A percentile compares a stretch with the other conserved stretches of the same genome.
Evolutionary conservation across 2,797 vertebrate species (phyloP).

Genomic region (Synaphobranchus kaupii): DNA sequence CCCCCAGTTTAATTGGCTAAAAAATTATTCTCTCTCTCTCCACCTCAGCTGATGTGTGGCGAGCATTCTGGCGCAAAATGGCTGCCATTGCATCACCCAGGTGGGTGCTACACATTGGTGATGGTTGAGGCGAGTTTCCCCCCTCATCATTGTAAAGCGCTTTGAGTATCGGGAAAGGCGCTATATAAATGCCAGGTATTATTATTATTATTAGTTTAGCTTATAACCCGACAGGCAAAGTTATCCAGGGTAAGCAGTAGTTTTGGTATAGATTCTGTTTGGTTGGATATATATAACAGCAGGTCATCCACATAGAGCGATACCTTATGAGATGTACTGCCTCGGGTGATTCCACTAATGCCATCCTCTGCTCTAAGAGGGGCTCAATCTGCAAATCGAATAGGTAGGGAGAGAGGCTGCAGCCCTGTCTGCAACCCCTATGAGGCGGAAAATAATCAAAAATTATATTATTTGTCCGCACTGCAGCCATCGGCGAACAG

Average conservation of each 20-base stretch:
- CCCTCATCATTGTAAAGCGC: no score
- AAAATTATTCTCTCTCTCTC: no score
- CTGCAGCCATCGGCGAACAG: background rate
- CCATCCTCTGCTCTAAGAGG: background rate
- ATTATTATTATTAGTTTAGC: no score
- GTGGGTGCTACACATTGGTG: no score
- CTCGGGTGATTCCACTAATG: background rate
- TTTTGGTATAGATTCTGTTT: background rate
- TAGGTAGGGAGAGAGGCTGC: constrained; percentile 19
- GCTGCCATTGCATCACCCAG: no score
- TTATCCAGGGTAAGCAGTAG: background rate
- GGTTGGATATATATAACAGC: background rate
- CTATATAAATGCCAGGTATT: no score
- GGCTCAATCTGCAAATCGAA: background rate
- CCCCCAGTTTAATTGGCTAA: no score
- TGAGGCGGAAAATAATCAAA: background rate
- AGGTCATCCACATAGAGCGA: background rate
- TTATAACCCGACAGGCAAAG: background rate
- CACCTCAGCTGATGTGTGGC: no score
- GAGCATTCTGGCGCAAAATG: no score
- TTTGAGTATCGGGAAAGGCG: no score
- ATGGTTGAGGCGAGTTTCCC: no score
- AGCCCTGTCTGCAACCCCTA: constrained; percentile 16
- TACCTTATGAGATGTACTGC: background rate
- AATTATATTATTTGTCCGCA: background rate